Percentiles rank a stretch among this genome's conserved stretches.
These are phyloP conservation scores for Oscheius sp. DNA, from an alignment of 2,888 invertebrate genomes.

Conservation along the genomic window DNA sequence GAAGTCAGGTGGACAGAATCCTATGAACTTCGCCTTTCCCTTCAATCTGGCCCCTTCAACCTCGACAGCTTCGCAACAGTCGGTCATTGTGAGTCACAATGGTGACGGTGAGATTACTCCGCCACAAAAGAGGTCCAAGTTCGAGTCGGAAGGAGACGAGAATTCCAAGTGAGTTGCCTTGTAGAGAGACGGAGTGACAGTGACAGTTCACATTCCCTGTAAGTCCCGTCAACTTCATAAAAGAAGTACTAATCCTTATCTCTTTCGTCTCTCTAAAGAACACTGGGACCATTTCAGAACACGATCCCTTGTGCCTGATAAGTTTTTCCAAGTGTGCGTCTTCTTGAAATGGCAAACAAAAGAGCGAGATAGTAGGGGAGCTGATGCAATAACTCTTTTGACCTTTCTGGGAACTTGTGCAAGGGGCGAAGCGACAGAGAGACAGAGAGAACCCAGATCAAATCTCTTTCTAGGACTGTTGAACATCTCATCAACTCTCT, in stretches of 20 bases:
- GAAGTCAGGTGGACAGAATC: conserved; percentile 4
- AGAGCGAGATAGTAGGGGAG: background rate
- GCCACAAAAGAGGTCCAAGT: conserved; percentile 40
- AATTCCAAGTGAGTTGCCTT: background rate
- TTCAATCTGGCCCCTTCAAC: conserved; percentile 37
- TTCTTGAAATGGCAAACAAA: background rate
- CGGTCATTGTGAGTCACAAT: conserved; percentile 46
- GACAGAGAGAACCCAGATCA: background rate
- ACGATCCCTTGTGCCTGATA: background rate
- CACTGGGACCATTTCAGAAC: too few relatives aligned
- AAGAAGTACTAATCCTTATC: conserved; percentile 9
- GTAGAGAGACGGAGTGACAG: background rate
- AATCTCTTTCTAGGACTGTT: conserved; percentile 34
- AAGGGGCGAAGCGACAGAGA: background rate
- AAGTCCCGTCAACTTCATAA: background rate
- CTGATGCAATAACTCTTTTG: background rate
- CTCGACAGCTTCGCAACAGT: conserved; percentile 40
- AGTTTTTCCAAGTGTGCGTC: conserved; percentile 10
- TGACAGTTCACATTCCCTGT: too few relatives aligned
- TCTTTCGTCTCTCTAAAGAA: conserved; percentile 2
- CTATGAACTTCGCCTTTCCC: conserved; percentile 25
- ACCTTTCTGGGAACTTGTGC: background rate
- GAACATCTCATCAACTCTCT: conserved; percentile 32
- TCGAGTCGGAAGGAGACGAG: conserved; percentile 39
- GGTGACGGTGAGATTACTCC: conserved; percentile 37